Conservation (phyloP, 2,797 vertebrate species). For the Cirrhinus molitorella region DNA sequence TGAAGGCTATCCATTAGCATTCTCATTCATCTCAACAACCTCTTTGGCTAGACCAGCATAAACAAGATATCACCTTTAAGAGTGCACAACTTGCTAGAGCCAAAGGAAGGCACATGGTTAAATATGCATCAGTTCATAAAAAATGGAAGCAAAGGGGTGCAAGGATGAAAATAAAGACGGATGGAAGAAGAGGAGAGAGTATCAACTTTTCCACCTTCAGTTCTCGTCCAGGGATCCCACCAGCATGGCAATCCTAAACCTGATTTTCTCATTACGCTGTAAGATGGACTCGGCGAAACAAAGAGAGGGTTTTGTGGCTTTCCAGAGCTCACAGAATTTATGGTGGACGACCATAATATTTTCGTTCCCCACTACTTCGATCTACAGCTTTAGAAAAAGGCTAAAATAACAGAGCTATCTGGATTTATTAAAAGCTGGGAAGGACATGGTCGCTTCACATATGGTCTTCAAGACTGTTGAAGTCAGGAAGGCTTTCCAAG, state of each 20-base stretch:
- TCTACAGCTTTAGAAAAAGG: slow-evolving; percentile 61
- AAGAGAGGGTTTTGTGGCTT: slow-evolving; percentile 64
- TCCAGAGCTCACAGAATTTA: slow-evolving; percentile 64
- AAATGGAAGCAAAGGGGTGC: slow-evolving; percentile 39
- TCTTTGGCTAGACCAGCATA: not conserved
- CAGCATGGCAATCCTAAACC: slow-evolving; percentile 58
- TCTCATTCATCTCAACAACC: not conserved
- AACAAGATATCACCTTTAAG: not conserved
- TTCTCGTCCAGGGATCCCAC: slow-evolving; percentile 51
- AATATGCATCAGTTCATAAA: slow-evolving; percentile 8
- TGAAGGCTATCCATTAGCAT: not conserved
- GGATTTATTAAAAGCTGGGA: slow-evolving; percentile 71
- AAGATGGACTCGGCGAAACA: slow-evolving; percentile 65
- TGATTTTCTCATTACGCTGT: slow-evolving; percentile 70
- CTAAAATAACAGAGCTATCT: slow-evolving; percentile 69
- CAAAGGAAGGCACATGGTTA: not conserved
- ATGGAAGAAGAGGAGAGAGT: slow-evolving; percentile 57
- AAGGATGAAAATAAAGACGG: slow-evolving; percentile 43
- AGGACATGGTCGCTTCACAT: slow-evolving; percentile 69
- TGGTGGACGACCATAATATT: slow-evolving; percentile 66
- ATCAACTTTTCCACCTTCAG: slow-evolving; percentile 60
- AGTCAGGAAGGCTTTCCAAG: slow-evolving; percentile 70
- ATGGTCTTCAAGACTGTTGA: slow-evolving; percentile 67
- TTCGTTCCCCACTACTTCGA: slow-evolving; percentile 62
- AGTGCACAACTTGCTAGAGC: not conserved